Percentiles rank a stretch among this genome's conserved stretches.
Conservation (phyloP, 2,888 invertebrate species). For the Cataglyphis cursor region DNA sequence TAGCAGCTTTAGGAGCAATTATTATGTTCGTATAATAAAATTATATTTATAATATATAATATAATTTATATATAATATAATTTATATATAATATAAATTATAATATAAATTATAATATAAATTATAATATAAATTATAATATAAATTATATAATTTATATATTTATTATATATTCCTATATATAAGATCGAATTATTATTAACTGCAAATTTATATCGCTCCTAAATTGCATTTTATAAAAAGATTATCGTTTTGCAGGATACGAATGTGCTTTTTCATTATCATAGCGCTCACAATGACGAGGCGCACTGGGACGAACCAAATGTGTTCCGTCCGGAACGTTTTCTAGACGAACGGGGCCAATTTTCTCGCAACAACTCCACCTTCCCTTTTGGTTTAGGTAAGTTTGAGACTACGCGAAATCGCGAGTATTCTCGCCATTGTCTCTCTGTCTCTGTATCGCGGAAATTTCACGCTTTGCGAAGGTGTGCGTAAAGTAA, state of each 20-base stretch:
- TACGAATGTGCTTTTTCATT: slow-evolving; percentile 89
- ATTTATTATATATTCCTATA: background rate
- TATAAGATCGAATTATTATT: background rate
- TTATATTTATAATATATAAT: no score
- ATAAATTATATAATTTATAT: no score
- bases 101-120: no score
- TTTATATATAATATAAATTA: no score
- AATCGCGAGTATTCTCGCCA: slow-evolving; percentile 3
- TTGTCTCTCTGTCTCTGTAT: background rate
- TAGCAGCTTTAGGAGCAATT: background rate
- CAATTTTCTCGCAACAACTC: slow-evolving; percentile 88
- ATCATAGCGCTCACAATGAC: slow-evolving; percentile 90
- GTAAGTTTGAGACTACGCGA: slow-evolving; percentile 84
- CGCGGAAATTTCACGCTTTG: slow-evolving; percentile 10
- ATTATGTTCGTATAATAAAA: no score
- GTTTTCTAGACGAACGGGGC: slow-evolving; percentile 89
- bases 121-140: no score
- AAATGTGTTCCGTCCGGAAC: slow-evolving; percentile 89
- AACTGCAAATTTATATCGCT: background rate
- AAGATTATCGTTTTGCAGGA: slow-evolving; percentile 85
- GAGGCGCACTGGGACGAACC: slow-evolving; percentile 89
- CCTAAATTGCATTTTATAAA: background rate
- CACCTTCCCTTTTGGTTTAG: slow-evolving; percentile 90
- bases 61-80: background rate
- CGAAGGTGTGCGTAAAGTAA: background rate